Percentiles rank a stretch among this genome's conserved stretches.
phyloP scores from a whole-genome alignment of 2,113 vertebrate species.

The Myanophis thanlyinensis region DNA sequence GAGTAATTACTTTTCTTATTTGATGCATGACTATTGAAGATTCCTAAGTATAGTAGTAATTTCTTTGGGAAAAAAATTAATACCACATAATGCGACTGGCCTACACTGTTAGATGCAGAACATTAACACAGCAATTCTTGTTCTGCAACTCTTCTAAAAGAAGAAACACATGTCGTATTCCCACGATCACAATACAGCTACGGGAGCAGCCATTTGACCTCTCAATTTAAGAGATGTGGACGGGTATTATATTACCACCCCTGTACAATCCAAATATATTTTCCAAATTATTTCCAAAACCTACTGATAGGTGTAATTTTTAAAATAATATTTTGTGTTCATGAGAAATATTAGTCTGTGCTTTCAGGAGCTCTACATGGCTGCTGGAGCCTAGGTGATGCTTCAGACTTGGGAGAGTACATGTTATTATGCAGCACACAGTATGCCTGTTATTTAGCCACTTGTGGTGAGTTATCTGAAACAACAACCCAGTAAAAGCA shows the following conservation, averaged over 20 bases:
- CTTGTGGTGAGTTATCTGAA: not conserved
- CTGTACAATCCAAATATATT: not conserved
- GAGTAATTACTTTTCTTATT: not conserved
- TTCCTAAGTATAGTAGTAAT: not conserved
- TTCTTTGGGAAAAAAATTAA: not conserved
- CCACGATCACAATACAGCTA: not conserved
- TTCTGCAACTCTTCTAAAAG: not conserved
- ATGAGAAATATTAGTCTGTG: not conserved
- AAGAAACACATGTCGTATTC: not conserved
- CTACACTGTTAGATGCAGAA: not conserved
- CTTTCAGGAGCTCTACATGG: not conserved
- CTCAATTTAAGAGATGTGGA: not conserved
- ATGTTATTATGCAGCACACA: not conserved
- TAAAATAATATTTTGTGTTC: not conserved
- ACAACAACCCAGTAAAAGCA: constrained; percentile 10
- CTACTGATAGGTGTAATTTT: not conserved
- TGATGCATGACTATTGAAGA: not conserved
- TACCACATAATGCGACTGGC: not conserved
- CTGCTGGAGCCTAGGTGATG: not conserved
- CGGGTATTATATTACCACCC: not conserved
- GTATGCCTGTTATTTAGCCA: not conserved
- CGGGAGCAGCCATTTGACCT: not conserved
- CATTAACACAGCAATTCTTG: not conserved
- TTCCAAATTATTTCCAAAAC: not conserved
- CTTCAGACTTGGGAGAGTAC: not conserved